phyloP scores from a whole-genome alignment of 2,113 vertebrate genomes.

The Corvus moneduloides region DNA sequence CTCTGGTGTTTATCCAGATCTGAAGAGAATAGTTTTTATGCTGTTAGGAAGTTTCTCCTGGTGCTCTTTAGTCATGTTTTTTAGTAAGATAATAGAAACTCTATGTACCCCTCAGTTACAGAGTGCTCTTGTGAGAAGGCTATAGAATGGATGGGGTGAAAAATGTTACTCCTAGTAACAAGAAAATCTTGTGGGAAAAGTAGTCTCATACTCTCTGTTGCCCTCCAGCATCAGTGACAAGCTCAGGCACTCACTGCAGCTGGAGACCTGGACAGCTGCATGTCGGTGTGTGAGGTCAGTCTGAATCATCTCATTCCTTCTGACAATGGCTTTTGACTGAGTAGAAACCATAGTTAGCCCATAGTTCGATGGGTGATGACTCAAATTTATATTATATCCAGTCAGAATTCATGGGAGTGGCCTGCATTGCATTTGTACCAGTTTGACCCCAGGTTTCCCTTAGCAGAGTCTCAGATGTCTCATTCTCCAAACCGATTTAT shows the following conservation, averaged over 20 bases:
- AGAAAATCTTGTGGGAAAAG: not conserved
- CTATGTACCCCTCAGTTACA: not conserved
- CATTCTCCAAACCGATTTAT: not conserved
- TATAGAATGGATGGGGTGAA: not conserved
- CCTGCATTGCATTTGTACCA: not conserved
- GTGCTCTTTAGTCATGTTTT: not conserved
- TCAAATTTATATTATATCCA: not conserved
- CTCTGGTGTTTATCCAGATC: not conserved
- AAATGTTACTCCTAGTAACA: not conserved
- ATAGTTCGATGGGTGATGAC: not conserved
- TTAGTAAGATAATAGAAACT: not conserved
- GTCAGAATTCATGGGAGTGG: not conserved
- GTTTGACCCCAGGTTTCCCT: not conserved
- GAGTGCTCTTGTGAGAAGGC: not conserved
- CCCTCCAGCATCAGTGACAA: not conserved
- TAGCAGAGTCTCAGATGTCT: not conserved
- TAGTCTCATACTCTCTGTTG: not conserved
- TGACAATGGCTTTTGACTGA: not conserved
- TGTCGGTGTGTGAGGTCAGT: not conserved
- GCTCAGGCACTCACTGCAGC: not conserved
- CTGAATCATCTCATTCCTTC: not conserved
- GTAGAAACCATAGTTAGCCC: not conserved
- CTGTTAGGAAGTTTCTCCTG: not conserved
- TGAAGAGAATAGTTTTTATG: not conserved
- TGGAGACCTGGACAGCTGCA: not conserved